Evolutionary conservation across 2,888 invertebrate genomes (phyloP), one percentile per base, ranked within the genome.

Genomic region (Rhagium mordax): DNA sequence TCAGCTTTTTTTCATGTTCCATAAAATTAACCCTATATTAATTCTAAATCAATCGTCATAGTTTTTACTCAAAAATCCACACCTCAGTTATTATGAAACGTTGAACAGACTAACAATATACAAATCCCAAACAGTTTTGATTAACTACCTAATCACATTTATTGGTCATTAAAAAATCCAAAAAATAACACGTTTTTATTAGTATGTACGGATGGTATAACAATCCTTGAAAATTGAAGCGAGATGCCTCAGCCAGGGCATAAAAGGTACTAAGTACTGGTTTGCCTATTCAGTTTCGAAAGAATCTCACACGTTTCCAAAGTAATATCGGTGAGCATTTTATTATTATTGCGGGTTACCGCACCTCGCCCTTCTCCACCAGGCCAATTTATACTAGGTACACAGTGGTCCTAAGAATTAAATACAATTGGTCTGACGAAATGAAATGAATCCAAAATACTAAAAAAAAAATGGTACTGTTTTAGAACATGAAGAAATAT

Each of bases 241-340:
- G 59, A 49, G 53, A 51, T 49, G 18, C 61, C 47, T 20, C 15
- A 51, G 33, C 16, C 60, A 20, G 49, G 27, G 21, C 24, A 69
- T 69, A 72, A 72, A 65, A 53, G 53, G 53, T 68, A 69, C 57
- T 69, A 61, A 69, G 72, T 68, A 68, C 64, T 24, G 61, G 49
- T 47, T 60, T 66, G 61, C 57, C 67, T 68, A 62, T 71, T 66
- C 60, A 53, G 61, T 65, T 67, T 60, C 55, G 16, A 53, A 71
- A 71, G 71, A 71, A 71, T 71, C 71, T 71, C 71, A 67, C 71
- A 67, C 67, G 57, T 67, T 47, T 57, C 24, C 67, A 57, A 67
- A 33, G 67, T 41, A 47, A 47, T 55, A 67, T 67, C 24, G 15
- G 57, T 67, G 67, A 67, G 47, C 57, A 65, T 67, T 67, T 67